Evolutionary conservation across 2,797 vertebrate species (phyloP).

Genomic region (Argentina silus): DNA sequence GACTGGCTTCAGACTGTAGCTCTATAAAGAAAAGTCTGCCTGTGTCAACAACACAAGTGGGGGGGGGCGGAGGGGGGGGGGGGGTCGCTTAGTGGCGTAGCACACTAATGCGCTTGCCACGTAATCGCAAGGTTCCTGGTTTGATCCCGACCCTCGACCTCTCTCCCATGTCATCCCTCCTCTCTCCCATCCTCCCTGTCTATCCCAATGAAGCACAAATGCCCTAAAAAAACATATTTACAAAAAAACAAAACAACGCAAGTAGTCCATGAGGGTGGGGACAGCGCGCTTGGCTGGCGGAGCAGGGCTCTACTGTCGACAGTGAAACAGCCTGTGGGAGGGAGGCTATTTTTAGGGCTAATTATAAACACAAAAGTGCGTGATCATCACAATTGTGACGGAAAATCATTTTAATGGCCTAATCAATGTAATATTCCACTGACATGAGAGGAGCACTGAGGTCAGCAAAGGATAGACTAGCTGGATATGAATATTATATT

Average conservation of each 20-base stretch:
- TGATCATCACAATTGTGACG: conserved; percentile 33
- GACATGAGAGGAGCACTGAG: not conserved
- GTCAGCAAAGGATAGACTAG: not conserved
- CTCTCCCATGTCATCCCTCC: no score
- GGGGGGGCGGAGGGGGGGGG: no score
- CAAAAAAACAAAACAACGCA: no score
- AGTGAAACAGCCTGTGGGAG: conserved; percentile 28
- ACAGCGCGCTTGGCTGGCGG: not conserved
- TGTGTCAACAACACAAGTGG: no score
- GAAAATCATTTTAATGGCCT: not conserved
- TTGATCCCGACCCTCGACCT: no score
- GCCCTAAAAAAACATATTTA: no score
- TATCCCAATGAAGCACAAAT: no score
- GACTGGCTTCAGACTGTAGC: not conserved
- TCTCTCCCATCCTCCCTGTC: no score
- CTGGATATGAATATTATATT: no score
- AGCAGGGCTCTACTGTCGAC: conserved; percentile 18
- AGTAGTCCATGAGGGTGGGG: not conserved
- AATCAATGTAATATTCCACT: not conserved
- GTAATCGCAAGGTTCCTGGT: no score
- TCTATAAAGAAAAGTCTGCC: not conserved
- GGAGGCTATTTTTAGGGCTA: conserved; percentile 31
- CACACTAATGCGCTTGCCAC: no score
- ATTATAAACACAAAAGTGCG: conserved; percentile 39
- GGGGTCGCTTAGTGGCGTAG: no score